A percentile compares a stretch with the other conserved stretches of the same genome.
phyloP scores from a whole-genome alignment of 92 coral and sea anemone genomes.

The Nematostella vectensis region DNA sequence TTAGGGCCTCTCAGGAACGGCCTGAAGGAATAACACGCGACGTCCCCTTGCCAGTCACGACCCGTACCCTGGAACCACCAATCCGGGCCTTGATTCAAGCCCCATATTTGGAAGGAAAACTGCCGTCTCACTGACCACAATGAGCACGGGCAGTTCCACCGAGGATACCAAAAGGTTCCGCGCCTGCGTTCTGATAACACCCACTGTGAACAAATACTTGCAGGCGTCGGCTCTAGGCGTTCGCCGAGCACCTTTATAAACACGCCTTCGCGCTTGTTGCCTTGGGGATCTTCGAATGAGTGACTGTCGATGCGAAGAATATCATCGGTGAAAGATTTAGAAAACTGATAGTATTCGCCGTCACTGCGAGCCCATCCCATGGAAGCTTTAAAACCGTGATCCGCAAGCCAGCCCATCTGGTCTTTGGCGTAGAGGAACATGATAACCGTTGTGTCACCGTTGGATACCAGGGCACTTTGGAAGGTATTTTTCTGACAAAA shows the following conservation, averaged over 20 bases:
- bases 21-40: constrained; percentile 1
- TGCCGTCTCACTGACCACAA: background rate
- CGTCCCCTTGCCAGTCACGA: background rate
- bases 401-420: constrained; percentile 46
- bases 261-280: constrained; percentile 31
- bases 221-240: constrained; percentile 22
- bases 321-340: constrained; percentile 16
- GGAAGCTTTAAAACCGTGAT: constrained; percentile 19
- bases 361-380: constrained; percentile 47
- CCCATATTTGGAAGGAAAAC: too few species aligned
- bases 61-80: constrained; percentile 6
- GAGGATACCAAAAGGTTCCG: constrained; percentile 17
- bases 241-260: constrained; percentile 23
- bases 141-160: constrained; percentile 35
- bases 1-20: constrained; percentile 11
- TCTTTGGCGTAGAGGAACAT: constrained; percentile 39
- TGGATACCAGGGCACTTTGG: constrained; percentile 45
- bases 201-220: constrained; percentile 43
- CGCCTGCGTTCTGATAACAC: constrained; percentile 22
- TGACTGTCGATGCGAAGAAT: constrained; percentile 43
- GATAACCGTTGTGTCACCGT: constrained; percentile 34
- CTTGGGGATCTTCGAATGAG: constrained; percentile 22
- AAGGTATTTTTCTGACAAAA: constrained; percentile 55
- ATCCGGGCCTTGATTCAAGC: too few species aligned
- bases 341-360: constrained; percentile 9